phyloP scores from a whole-genome alignment of 2,888 invertebrate species.

The Hymenopus coronatus region DNA sequence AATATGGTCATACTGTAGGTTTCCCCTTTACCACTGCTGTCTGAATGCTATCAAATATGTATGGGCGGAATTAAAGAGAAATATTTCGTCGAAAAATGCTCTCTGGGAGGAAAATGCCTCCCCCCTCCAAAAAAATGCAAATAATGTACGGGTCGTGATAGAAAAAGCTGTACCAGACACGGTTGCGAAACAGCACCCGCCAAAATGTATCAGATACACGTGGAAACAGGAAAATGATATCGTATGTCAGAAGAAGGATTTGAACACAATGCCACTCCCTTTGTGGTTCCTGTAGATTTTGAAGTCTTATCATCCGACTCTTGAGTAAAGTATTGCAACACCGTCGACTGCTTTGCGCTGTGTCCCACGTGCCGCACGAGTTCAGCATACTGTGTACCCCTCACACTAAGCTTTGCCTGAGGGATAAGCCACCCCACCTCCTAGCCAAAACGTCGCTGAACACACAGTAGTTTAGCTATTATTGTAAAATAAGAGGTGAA shows the following conservation, averaged over 20 bases:
- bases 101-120: too few species aligned
- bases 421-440: too few species aligned
- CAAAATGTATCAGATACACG: background rate
- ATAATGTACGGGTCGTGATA: too few species aligned
- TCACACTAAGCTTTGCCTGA: too few species aligned
- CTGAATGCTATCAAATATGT: background rate
- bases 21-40: background rate
- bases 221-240: background rate
- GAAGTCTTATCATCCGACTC: background rate
- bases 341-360: too few species aligned
- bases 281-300: conserved; percentile 1
- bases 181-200: background rate
- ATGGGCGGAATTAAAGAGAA: background rate
- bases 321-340: background rate
- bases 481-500: too few species aligned
- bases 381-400: too few species aligned
- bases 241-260: background rate
- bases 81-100: background rate
- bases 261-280: background rate
- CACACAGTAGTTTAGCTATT: too few species aligned
- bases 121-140: too few species aligned
- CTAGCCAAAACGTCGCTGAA: too few species aligned
- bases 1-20: background rate
- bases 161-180: too few species aligned
- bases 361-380: too few species aligned